Percentiles rank a stretch among this genome's conserved stretches.
Conservation (phyloP, 2,797 vertebrate genomes). For the Thaleichthys pacificus region DNA sequence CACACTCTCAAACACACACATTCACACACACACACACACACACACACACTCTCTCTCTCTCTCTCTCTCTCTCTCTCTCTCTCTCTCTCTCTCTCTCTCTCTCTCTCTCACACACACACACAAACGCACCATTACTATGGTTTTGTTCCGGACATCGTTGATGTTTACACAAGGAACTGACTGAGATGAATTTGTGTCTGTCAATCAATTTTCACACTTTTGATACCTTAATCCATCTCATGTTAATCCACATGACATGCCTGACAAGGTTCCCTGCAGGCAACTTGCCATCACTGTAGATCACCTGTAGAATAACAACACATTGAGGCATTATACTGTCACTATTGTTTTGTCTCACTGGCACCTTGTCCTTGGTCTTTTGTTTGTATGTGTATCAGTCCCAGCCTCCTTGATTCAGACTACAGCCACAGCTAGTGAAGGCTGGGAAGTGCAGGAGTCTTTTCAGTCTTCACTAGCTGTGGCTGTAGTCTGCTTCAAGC, state of each 20-base stretch:
- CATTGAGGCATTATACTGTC: slow-evolving; percentile 34
- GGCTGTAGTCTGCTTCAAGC: too few species aligned
- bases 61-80: too few species aligned
- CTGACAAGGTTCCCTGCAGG: slow-evolving; percentile 32
- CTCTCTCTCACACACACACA: not conserved
- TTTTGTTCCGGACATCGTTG: slow-evolving; percentile 8
- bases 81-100: too few species aligned
- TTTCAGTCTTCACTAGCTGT: too few species aligned
- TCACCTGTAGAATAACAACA: slow-evolving; percentile 25
- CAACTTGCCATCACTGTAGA: not conserved
- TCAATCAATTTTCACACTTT: slow-evolving; percentile 50
- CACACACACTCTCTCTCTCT: too few species aligned
- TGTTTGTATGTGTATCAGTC: slow-evolving; percentile 8
- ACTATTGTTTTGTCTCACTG: slow-evolving; percentile 18
- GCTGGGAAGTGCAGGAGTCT: too few species aligned
- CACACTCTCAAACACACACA: not conserved
- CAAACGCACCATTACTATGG: not conserved
- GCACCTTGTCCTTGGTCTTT: not conserved
- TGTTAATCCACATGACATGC: slow-evolving; percentile 30
- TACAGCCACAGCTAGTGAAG: too few species aligned
- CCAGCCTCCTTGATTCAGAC: too few species aligned
- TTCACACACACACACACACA: not conserved
- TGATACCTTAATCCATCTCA: slow-evolving; percentile 49
- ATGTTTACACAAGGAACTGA: slow-evolving; percentile 42
- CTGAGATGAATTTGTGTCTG: slow-evolving; percentile 45